These are phyloP conservation scores for Hiodon alosoides DNA, from an alignment of 2,113 vertebrate genomes.

Conservation along the genomic window DNA sequence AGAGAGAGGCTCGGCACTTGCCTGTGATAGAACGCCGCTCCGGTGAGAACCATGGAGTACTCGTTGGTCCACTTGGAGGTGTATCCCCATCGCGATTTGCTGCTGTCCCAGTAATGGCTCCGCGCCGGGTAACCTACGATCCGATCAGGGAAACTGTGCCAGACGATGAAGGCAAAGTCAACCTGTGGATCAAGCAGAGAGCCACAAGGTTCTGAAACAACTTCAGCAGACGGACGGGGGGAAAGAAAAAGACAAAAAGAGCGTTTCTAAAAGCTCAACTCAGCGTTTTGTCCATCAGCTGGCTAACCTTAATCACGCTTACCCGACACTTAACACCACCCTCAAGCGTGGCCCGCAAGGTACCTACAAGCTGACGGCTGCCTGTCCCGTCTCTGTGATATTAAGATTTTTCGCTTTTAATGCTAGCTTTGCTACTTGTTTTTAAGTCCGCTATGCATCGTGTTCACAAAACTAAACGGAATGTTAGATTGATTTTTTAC, in stretches of 20 bases:
- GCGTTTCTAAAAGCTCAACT: background rate
- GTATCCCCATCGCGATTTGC: conserved; percentile 66
- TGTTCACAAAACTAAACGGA: no score
- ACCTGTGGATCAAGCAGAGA: conserved; percentile 45
- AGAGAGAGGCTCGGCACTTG: conserved; percentile 22
- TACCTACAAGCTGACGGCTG: background rate
- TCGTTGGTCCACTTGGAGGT: conserved; percentile 75
- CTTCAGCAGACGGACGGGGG: background rate
- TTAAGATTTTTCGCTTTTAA: no score
- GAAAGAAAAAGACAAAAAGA: background rate
- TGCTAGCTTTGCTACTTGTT: no score
- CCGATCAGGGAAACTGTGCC: conserved; percentile 69
- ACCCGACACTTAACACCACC: no score
- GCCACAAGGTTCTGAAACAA: background rate
- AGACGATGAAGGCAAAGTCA: conserved; percentile 70
- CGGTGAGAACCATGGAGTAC: conserved; percentile 73
- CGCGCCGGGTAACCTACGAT: conserved; percentile 70
- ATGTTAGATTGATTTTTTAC: no score
- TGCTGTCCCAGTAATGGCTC: conserved; percentile 70
- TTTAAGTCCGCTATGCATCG: no score
- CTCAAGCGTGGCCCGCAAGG: no score
- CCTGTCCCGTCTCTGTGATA: background rate
- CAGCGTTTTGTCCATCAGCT: background rate
- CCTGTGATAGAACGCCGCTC: conserved; percentile 73
- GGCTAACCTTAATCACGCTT: no score